Percentiles rank a stretch among this genome's conserved stretches.
Evolutionary conservation across 2,888 invertebrate genomes (phyloP).

Genomic region (Himalopsyche tibetana): DNA sequence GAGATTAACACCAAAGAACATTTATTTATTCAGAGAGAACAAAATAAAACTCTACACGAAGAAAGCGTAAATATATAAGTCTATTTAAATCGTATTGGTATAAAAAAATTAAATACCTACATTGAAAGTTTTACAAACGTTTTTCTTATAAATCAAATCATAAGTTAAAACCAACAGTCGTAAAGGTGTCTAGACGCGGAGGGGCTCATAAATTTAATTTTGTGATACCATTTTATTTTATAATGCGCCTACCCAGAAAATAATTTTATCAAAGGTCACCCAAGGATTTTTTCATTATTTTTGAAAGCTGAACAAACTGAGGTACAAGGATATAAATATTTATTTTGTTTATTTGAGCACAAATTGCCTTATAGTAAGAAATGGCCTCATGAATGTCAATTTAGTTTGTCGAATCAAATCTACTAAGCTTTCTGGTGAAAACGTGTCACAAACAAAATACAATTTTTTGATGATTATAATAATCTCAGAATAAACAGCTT

Average conservation of each 20-base stretch:
- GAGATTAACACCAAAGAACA: no score
- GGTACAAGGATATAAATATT: neutral
- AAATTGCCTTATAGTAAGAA: neutral
- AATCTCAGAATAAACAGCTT: no score
- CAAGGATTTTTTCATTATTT: slow-evolving; percentile 54
- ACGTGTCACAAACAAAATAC: neutral
- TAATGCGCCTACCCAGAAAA: slow-evolving; percentile 24
- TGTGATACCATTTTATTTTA: slow-evolving; percentile 53
- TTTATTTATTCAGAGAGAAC: no score
- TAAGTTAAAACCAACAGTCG: slow-evolving; percentile 32
- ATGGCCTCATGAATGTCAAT: neutral
- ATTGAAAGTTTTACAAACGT: no score
- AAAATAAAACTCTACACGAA: no score
- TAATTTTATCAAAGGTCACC: slow-evolving; percentile 60
- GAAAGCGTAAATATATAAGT: no score
- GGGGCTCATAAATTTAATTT: slow-evolving; percentile 54
- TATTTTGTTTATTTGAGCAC: neutral
- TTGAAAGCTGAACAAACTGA: neutral
- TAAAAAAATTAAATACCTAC: no score
- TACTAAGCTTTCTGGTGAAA: neutral
- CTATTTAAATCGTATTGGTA: no score
- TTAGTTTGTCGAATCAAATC: neutral
- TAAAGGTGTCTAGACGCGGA: slow-evolving; percentile 52
- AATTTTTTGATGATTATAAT: no score
- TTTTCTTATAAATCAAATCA: slow-evolving; percentile 13